Conservation (phyloP, 1,140 invertebrate species). For the Lepidurus packardi region DNA sequence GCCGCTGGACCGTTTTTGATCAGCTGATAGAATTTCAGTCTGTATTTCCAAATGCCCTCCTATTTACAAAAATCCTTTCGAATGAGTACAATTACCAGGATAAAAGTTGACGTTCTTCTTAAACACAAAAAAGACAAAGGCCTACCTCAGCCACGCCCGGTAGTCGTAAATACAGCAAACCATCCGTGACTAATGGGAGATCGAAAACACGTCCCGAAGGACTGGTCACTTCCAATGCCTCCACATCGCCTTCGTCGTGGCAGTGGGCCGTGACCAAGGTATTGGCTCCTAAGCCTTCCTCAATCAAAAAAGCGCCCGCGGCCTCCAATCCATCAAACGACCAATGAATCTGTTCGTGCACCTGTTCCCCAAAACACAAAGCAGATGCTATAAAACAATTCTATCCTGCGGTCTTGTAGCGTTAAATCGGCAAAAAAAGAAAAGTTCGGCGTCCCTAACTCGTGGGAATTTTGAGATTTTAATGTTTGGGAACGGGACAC, state of each 20-base stretch:
- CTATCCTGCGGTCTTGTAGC: neutral
- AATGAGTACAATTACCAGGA: neutral
- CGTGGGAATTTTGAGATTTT: neutral
- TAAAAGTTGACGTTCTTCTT: neutral
- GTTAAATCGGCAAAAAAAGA: neutral
- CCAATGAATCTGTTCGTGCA: conserved; percentile 38
- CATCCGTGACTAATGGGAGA: conserved; percentile 37
- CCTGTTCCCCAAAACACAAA: conserved; percentile 33
- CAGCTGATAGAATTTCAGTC: conserved; percentile 39
- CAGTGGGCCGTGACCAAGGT: conserved; percentile 40
- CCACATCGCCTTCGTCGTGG: conserved; percentile 39
- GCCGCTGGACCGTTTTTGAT: conserved; percentile 37
- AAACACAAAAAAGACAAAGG: neutral
- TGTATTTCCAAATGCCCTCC: conserved; percentile 39
- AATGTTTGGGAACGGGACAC: neutral
- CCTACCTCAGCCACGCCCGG: conserved; percentile 31
- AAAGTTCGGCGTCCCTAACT: neutral
- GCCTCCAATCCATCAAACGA: conserved; percentile 36
- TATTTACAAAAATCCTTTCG: conserved; percentile 6
- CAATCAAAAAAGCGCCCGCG: conserved; percentile 39
- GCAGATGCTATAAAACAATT: neutral
- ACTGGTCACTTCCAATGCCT: conserved; percentile 40
- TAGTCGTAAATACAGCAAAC: conserved; percentile 31
- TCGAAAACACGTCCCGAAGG: conserved; percentile 40
- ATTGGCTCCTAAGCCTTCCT: conserved; percentile 39